A percentile compares a stretch with the other conserved stretches of the same genome.
Conservation (phyloP, 2,888 invertebrate genomes). For the Sinopyrophorus schimmeli region DNA sequence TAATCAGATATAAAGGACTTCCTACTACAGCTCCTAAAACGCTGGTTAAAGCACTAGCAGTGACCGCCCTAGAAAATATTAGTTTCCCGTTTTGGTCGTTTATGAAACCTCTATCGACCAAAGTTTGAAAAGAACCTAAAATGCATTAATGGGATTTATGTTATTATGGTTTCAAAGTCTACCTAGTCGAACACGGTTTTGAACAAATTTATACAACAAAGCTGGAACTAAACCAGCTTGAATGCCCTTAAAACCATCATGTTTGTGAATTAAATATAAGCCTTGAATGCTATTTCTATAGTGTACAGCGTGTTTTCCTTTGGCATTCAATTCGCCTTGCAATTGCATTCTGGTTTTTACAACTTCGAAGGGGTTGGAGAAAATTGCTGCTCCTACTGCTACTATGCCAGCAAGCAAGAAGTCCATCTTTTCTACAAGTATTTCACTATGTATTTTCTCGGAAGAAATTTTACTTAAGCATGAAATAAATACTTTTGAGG, state of each 20-base stretch:
- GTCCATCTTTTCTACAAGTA: slow-evolving; percentile 46
- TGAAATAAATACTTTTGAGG: no score
- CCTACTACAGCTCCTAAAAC: slow-evolving; percentile 68
- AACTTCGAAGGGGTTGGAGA: slow-evolving; percentile 89
- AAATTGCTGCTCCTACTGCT: slow-evolving; percentile 68
- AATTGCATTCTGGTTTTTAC: slow-evolving; percentile 87
- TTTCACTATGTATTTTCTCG: no score
- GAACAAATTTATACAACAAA: slow-evolving; percentile 75
- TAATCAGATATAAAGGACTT: slow-evolving; percentile 79
- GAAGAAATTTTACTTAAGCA: no score
- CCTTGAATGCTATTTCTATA: slow-evolving; percentile 83
- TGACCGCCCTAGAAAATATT: slow-evolving; percentile 55
- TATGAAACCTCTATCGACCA: slow-evolving; percentile 50
- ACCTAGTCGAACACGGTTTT: slow-evolving; percentile 63
- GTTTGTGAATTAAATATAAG: slow-evolving; percentile 50
- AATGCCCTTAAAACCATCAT: slow-evolving; percentile 75
- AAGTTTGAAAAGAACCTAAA: neutral
- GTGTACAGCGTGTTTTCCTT: slow-evolving; percentile 64
- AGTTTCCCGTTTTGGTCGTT: slow-evolving; percentile 58
- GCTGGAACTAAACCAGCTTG: slow-evolving; percentile 83
- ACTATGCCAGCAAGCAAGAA: slow-evolving; percentile 59
- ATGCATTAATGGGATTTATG: neutral
- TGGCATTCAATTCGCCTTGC: slow-evolving; percentile 62
- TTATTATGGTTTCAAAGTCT: slow-evolving; percentile 9
- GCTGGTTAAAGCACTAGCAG: slow-evolving; percentile 65